Percentiles rank a stretch among this genome's conserved stretches.
Evolutionary conservation across 1,140 invertebrate genomes (phyloP).

Genomic region (Metaphire vulgaris): DNA sequence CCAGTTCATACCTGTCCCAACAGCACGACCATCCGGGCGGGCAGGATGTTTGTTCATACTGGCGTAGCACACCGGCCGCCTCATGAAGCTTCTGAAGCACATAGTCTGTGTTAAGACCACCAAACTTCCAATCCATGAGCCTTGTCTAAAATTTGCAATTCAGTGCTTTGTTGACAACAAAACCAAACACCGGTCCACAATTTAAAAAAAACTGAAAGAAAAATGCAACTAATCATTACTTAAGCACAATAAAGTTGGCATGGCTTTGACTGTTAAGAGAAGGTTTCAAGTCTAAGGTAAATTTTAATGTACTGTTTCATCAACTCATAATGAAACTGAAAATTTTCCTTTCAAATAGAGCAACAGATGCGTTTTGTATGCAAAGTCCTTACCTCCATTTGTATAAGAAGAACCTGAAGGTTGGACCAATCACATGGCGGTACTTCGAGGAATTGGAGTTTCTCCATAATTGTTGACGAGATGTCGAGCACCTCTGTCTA

Average conservation of each 20-base stretch:
- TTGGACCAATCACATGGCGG: conserved; percentile 58
- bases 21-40: conserved; percentile 64
- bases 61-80: conserved; percentile 51
- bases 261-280: no score
- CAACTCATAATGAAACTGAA: no score
- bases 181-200: no score
- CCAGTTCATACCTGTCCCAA: conserved; percentile 66
- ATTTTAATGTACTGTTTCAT: no score
- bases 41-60: conserved; percentile 59
- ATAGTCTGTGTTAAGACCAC: conserved; percentile 58
- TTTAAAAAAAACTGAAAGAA: no score
- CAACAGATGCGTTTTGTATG: no score
- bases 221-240: no score
- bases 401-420: conserved; percentile 62
- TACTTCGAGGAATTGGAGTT: conserved; percentile 62
- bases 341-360: no score
- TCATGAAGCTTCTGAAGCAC: conserved; percentile 59
- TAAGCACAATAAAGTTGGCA: no score
- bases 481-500: conserved; percentile 51
- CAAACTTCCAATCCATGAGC: conserved; percentile 58
- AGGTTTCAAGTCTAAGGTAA: no score
- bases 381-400: conserved; percentile 60
- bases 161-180: no score
- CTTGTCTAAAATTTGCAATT: conserved; percentile 57
- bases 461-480: conserved; percentile 56